Base-by-base conservation (phyloP, 2,113 vertebrate species). In the Lethenteron reissneri region DNA sequence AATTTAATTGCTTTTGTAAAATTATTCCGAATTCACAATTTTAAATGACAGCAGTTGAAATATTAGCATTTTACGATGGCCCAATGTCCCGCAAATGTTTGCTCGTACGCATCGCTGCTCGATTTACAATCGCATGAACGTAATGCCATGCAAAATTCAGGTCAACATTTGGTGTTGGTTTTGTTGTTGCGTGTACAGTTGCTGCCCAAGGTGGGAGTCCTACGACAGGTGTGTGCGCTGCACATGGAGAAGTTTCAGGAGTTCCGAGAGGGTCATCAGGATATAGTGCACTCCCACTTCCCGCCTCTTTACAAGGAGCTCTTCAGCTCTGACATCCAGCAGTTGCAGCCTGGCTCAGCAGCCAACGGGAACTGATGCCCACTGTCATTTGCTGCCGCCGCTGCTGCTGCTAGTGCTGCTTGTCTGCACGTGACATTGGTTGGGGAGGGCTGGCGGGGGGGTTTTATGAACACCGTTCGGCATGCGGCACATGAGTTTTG, bases 281-380 rank as follows among this genome's bases (percentile, higher is more conserved):
- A 84, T 69, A 83, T 78, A 2, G 81, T 83, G 58, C 84, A 82
- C 74, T 81, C 83, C 0, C 79, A 86, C 58, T 95, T 94, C 78
- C 91, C 91, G 3, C 89, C 90, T 0, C 88, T 96, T 73, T 95
- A 96, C 83, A 88, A 86, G 70, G 91, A 96, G 77, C 85, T 96
- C 74, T 96, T 96, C 64, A 79, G 81, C 73, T 79, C 82, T 6
- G 88, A 94, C 56, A 69, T 77, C 0, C 87, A 90, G 58, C 74
- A 17, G 57, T 41, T 57, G 19, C 8, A 17, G 41, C 56, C 71
- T 19, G 64, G n/a, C 25, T n/a, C 64, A 68, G n/a, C n/a, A 10
- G 64, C 64, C 8, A 68, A n/a, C 64, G 25, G n/a, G 25, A 25
- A 68, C 64, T 68, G 64, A 68, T 25, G 64, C 64, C 62, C 25